Evolutionary conservation across 2,113 vertebrate species (phyloP).

Genomic region (Ornithorhynchus anatinus): DNA sequence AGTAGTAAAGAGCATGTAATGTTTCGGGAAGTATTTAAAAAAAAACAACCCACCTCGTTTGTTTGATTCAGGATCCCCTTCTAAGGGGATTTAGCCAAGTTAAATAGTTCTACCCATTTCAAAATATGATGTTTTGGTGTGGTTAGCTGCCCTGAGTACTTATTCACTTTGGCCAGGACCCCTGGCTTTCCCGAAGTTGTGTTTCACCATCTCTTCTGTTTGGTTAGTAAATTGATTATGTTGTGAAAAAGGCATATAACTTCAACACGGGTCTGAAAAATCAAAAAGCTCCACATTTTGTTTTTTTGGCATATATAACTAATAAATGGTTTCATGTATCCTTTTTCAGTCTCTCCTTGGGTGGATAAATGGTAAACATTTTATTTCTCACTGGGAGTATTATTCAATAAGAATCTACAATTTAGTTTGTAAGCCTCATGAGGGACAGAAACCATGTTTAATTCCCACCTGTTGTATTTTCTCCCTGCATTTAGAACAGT

Average conservation of each 20-base stretch:
- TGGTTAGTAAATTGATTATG: neutral
- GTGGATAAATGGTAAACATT: neutral
- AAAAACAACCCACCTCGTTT: neutral
- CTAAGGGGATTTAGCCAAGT: neutral
- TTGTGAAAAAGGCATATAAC: constrained; percentile 4
- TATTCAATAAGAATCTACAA: neutral
- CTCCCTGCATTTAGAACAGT: too few relatives aligned
- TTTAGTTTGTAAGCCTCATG: neutral
- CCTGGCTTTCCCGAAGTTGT: neutral
- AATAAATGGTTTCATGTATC: neutral
- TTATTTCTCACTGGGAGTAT: neutral
- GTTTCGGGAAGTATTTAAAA: neutral
- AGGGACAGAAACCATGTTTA: too few relatives aligned
- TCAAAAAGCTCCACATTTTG: neutral
- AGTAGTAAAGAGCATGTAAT: neutral
- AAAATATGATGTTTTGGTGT: too few relatives aligned
- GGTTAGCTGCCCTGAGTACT: too few relatives aligned
- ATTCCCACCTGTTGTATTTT: too few relatives aligned
- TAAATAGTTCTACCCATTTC: too few relatives aligned
- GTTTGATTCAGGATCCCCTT: neutral
- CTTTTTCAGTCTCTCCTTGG: neutral
- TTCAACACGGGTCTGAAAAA: neutral
- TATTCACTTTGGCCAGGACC: too few relatives aligned
- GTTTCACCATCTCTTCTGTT: constrained; percentile 6
- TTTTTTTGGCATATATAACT: constrained; percentile 1